Conservation (phyloP, 2,113 vertebrate species). For the Malurus cyaneus region DNA sequence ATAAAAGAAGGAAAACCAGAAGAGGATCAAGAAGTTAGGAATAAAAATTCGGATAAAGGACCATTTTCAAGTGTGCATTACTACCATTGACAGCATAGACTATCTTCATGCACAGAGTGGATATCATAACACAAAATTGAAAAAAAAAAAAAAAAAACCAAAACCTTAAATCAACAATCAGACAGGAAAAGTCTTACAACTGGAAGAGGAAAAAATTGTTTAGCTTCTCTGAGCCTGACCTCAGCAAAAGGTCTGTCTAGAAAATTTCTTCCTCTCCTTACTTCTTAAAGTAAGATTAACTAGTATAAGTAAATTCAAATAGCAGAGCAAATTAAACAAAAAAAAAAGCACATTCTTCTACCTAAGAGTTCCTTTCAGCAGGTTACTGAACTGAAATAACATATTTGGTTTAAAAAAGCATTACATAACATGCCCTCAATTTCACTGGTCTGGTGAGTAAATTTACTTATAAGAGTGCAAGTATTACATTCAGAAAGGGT, state of each 20-base stretch:
- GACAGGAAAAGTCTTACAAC: not conserved
- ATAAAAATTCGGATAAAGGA: not conserved
- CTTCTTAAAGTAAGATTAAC: not conserved
- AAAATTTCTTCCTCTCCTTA: not conserved
- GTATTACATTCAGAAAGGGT: not conserved
- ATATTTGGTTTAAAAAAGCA: not conserved
- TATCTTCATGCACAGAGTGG: not conserved
- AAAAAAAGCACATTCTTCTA: not conserved
- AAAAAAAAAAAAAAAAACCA: not conserved
- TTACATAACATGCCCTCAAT: not conserved
- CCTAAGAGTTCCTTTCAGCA: not conserved
- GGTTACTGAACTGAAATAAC: not conserved
- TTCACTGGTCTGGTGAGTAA: not conserved
- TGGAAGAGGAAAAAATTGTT: not conserved
- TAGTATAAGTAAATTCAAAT: not conserved
- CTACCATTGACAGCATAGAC: not conserved
- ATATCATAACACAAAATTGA: not conserved
- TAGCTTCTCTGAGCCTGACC: not conserved
- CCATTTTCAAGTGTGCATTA: not conserved
- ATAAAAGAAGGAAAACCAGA: not conserved
- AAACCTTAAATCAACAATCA: not conserved
- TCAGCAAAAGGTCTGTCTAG: not conserved
- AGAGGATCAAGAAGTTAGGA: not conserved
- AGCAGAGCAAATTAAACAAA: not conserved
- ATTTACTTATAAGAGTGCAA: not conserved